Conservation (phyloP, 2,797 vertebrate genomes). For the Serranus cabrilla region DNA sequence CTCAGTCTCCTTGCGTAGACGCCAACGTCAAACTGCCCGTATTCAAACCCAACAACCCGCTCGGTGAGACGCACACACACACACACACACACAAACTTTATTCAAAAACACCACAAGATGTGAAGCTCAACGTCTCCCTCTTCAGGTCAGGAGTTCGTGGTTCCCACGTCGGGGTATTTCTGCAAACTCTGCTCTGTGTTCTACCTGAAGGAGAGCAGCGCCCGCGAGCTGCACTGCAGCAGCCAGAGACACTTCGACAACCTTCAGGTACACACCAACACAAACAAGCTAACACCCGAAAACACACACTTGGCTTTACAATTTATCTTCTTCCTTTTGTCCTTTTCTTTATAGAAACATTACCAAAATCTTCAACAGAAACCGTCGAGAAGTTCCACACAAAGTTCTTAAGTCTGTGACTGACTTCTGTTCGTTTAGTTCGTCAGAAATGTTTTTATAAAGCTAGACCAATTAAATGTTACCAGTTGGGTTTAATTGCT, state of each 20-base stretch:
- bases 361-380: conserved; percentile 43
- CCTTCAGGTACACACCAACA: conserved; percentile 84
- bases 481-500: too few relatives aligned
- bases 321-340: background rate
- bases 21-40: conserved; percentile 47
- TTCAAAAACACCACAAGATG: background rate
- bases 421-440: too few relatives aligned
- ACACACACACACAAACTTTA: background rate
- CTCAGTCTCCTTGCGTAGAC: conserved; percentile 42
- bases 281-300: background rate
- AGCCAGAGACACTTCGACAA: conserved; percentile 87
- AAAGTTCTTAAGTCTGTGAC: background rate
- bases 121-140: background rate
- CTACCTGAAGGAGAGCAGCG: conserved; percentile 83
- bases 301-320: background rate
- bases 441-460: too few relatives aligned
- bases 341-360: conserved; percentile 66
- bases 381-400: conserved; percentile 1
- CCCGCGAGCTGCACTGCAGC: conserved; percentile 89
- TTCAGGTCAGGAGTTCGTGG: conserved; percentile 71
- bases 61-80: conserved; percentile 50
- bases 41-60: conserved; percentile 60
- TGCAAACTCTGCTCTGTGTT: conserved; percentile 91
- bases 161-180: conserved; percentile 66
- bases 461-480: too few relatives aligned